Percentiles rank a stretch among this genome's conserved stretches.
Evolutionary conservation across 2,797 vertebrate genomes (phyloP).

Genomic region (Pseudochirops cupreus): DNA sequence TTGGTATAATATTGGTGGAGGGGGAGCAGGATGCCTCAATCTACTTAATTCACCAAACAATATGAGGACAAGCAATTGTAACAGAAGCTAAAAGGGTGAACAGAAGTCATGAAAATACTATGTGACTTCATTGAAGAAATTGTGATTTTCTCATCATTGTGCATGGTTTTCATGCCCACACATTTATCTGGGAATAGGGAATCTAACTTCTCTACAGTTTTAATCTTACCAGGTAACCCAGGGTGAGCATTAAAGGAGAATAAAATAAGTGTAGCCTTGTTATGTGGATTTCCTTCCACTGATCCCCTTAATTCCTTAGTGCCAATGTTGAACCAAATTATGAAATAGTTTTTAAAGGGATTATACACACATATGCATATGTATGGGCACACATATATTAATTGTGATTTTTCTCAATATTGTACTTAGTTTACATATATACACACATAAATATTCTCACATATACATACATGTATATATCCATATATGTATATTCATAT

Average conservation of each 20-base stretch:
- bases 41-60: slow-evolving; percentile 72
- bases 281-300: neutral
- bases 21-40: slow-evolving; percentile 73
- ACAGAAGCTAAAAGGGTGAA: slow-evolving; percentile 70
- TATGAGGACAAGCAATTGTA: slow-evolving; percentile 68
- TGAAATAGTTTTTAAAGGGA: neutral
- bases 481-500: neutral
- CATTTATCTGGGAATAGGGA: neutral
- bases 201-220: neutral
- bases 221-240: neutral
- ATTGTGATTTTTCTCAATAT: no score
- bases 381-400: no score
- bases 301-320: slow-evolving; percentile 10
- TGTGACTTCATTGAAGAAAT: slow-evolving; percentile 38
- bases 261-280: neutral
- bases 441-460: no score
- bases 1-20: slow-evolving; percentile 75
- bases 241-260: neutral
- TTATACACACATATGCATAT: neutral
- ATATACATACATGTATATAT: neutral
- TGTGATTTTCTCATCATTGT: slow-evolving; percentile 27
- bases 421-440: neutral
- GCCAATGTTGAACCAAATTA: neutral
- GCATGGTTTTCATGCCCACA: slow-evolving; percentile 1
- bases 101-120: slow-evolving; percentile 42